Conservation (phyloP, 2,888 invertebrate species). For the Blera fallax region DNA sequence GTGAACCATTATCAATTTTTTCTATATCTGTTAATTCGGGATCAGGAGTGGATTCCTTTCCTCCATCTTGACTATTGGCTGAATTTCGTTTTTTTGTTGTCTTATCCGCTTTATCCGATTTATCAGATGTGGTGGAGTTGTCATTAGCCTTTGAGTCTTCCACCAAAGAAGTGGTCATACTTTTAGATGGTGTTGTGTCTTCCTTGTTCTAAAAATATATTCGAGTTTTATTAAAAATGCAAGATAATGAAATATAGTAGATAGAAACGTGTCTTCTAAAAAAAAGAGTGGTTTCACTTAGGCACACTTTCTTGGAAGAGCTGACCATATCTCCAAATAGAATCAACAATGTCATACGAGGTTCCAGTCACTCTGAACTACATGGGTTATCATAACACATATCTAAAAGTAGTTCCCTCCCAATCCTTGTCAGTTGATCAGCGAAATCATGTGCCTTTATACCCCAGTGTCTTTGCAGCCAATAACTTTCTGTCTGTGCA, state of each 20-base stretch:
- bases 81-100: slow-evolving; percentile 38
- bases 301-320: no score
- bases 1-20: slow-evolving; percentile 24
- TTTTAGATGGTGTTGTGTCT: slow-evolving; percentile 51
- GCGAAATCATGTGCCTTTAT: no score
- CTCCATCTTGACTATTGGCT: slow-evolving; percentile 43
- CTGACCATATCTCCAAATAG: no score
- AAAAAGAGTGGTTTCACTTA: no score
- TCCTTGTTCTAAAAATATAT: slow-evolving; percentile 39
- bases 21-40: slow-evolving; percentile 62
- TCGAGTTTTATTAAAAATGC: not conserved
- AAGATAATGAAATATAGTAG: not conserved
- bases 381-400: no score
- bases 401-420: no score
- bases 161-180: slow-evolving; percentile 2
- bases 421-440: no score
- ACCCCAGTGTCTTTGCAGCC: no score
- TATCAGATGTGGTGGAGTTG: slow-evolving; percentile 17
- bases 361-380: no score
- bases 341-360: no score
- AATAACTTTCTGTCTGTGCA: no score
- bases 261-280: no score
- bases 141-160: slow-evolving; percentile 50
- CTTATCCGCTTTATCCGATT: slow-evolving; percentile 38
- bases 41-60: slow-evolving; percentile 51